Percentiles rank a stretch among this genome's conserved stretches.
Conservation (phyloP, 2,888 invertebrate genomes). For the Agonopterix alstromeriana region DNA sequence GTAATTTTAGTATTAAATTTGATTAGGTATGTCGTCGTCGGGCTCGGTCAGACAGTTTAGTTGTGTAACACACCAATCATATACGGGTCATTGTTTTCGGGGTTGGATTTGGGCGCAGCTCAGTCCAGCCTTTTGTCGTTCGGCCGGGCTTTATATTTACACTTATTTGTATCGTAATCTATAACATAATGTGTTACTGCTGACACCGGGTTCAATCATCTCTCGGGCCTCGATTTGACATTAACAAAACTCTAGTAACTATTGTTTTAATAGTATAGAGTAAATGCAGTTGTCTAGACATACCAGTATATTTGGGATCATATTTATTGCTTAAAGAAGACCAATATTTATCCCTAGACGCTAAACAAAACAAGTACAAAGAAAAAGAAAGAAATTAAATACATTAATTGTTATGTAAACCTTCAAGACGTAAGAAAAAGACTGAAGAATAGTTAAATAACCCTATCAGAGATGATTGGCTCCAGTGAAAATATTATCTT, state of each 20-base stretch:
- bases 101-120: slow-evolving; percentile 47
- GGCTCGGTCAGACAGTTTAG: slow-evolving; percentile 57
- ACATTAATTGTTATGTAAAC: background rate
- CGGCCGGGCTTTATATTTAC: slow-evolving; percentile 43
- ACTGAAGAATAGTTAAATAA: slow-evolving; percentile 1
- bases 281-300: too few relatives aligned
- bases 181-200: slow-evolving; percentile 60
- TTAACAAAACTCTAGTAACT: too few relatives aligned
- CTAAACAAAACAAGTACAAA: background rate
- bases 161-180: slow-evolving; percentile 61
- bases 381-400: background rate
- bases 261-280: too few relatives aligned
- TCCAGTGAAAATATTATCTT: slow-evolving; percentile 37
- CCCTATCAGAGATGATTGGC: slow-evolving; percentile 27
- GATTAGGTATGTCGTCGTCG: slow-evolving; percentile 62
- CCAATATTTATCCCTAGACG: too few relatives aligned
- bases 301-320: too few relatives aligned
- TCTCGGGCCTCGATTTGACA: slow-evolving; percentile 12
- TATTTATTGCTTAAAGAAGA: too few relatives aligned
- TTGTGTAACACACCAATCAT: slow-evolving; percentile 55
- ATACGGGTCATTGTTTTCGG: slow-evolving; percentile 69
- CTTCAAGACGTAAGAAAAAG: background rate
- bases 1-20: slow-evolving; percentile 73
- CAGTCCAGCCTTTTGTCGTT: slow-evolving; percentile 33
- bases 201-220: slow-evolving; percentile 22